A percentile compares a stretch with the other conserved stretches of the same genome.
Evolutionary conservation across 2,888 invertebrate species (phyloP).

Genomic region (Pristionchus fissidentatus): DNA sequence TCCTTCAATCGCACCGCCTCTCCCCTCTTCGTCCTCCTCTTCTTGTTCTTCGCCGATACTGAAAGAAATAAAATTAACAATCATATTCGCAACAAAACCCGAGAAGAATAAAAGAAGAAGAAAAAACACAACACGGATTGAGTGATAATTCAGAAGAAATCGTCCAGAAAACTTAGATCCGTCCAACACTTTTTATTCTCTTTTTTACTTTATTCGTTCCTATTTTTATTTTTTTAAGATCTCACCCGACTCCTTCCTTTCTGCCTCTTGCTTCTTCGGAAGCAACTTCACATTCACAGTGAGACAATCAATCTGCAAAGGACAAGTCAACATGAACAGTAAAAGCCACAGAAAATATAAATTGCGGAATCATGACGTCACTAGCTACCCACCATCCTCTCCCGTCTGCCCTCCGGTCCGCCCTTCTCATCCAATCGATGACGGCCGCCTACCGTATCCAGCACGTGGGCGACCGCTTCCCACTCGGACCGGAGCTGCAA

Average conservation of each 20-base stretch:
- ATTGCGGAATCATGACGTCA: no score
- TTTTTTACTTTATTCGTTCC: no score
- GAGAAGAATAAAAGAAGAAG: no score
- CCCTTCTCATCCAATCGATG: background rate
- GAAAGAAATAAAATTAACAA: no score
- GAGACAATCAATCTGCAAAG: background rate
- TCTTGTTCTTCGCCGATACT: slow-evolving; percentile 9
- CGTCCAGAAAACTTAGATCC: no score
- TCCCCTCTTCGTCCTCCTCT: background rate
- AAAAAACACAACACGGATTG: no score
- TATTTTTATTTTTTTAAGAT: no score
- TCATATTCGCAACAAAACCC: no score
- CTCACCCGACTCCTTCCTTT: slow-evolving; percentile 1
- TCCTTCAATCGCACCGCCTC: slow-evolving; percentile 24
- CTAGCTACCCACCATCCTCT: background rate
- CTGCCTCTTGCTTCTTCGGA: background rate
- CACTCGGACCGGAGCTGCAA: slow-evolving; percentile 25
- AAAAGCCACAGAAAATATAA: no score
- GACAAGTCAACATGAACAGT: no score
- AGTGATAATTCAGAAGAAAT: no score
- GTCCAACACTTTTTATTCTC: no score
- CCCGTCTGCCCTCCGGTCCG: background rate
- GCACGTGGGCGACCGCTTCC: slow-evolving; percentile 26
- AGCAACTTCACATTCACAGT: background rate
- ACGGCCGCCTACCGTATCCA: background rate